Evolutionary conservation across 2,888 invertebrate species (phyloP), one percentile per base, ranked within the genome.

Genomic region (Luffia ferchaultella): DNA sequence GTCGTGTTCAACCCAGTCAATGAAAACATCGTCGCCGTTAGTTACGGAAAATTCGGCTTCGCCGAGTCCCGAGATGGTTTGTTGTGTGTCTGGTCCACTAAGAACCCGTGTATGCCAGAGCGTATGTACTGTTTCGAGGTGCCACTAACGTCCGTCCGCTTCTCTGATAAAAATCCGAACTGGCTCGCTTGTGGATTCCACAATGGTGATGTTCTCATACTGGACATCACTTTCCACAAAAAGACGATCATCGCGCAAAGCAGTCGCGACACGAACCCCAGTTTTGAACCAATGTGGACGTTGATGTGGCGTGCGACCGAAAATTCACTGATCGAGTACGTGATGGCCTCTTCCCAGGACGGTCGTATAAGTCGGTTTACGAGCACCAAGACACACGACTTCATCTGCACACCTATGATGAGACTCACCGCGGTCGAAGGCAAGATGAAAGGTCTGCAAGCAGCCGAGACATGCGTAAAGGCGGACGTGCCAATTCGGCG

Each of bases 61-160:
- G 76, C 82, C 0, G 86, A 88, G 20, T 69, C 73, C 0, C 73
- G 73, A n/a, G 68, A 69, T 1, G 94, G 95, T 0, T 62, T 89
- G 41, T 85, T 94, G 1, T 86, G 90, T 58, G 70, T 93, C 52
- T 95, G 95, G 95, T 92, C 89, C 61, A 89, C 90, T 1, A 91
- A 95, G 70, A 94, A 93, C 68, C 93, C 93, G 0, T 86, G 87
- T 15, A 88, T 90, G 62, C 93, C 93, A 0, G 93, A 93, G 66
- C 83, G 91, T 54, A 63, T 83, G 3, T 93, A 90, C 60, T 60
- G 70, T 2, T 93, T 92, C 61, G 63, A 79, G 0, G 76, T 85
- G 46, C 87, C 92, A 0, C 86, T 93, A 0, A 90, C 92, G 0
- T 84, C 89, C 0, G 69, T 93, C 0, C 85, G 88, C 43, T 95